Evolutionary conservation across 2,888 invertebrate genomes (phyloP), one percentile per base, ranked within the genome.

Genomic region (Heteromurus nitidus): DNA sequence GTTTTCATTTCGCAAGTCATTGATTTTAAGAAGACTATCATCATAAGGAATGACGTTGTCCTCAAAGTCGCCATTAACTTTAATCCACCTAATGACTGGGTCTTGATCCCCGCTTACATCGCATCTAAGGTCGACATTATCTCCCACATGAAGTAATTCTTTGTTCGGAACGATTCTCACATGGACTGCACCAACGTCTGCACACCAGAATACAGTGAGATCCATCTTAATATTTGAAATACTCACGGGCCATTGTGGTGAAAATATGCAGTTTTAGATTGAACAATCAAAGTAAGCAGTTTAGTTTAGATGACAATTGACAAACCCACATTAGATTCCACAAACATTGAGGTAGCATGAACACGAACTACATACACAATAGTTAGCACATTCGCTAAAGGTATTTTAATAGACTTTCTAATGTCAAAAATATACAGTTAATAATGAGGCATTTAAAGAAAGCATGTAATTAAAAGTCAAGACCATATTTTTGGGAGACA

Each of bases 51-150:
- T 90, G 70, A 93, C 91, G 87, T 93, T 92, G 65, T 90, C 88
- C 0, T 92, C 92, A 22, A 94, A 88, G 24, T 89, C 88, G 30
- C 91, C 91, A 47, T 42, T 55, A 1, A 91, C 89, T 88, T 92
- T 92, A 3, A 91, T 90, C 94, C 94, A 95, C 7, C 90, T 89
- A 20, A 93, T 90, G 20, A 90, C 89, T 0, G 92, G 91, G n/a
- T 90, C 89, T 0, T 89, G 87, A 42, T 87, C 87, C 31, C 91
- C 91, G 26, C 89, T 90, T 1, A 91, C 92, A n/a, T 91, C 90
- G 88, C 95, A 95, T 31, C 91, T 90, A 7, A 95, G 89, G 87
- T 93, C 92, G 2, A 93, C 90, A 65, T 90, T 91, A 76, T 93
- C 92, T 0, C 94, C 94, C 44, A 91, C 89, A 80, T 90, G 90